phyloP scores from a whole-genome alignment of 1,140 invertebrate genomes.

The Meloidogyne floridensis region DNA sequence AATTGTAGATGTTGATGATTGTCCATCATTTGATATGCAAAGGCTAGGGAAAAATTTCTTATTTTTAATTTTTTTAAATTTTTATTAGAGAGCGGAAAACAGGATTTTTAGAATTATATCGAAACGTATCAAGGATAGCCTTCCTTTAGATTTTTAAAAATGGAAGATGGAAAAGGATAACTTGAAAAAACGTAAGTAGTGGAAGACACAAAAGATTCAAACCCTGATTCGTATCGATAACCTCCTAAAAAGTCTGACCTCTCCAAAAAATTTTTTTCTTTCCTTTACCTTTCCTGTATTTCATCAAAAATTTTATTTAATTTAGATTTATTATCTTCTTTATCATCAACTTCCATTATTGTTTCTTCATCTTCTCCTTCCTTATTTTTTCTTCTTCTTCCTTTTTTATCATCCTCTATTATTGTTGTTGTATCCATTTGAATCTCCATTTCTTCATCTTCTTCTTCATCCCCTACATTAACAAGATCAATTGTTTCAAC shows the following conservation, averaged over 20 bases:
- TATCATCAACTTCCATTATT: not conserved
- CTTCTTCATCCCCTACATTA: not conserved
- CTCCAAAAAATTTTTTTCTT: not conserved
- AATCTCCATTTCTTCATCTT: slow-evolving; percentile 21
- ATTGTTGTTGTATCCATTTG: not conserved
- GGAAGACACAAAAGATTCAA: too few species aligned
- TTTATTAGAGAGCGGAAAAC: too few species aligned
- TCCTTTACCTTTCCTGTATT: not conserved
- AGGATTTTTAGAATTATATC: too few species aligned
- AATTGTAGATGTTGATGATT: not conserved
- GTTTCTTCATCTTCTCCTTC: not conserved
- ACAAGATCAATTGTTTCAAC: not conserved
- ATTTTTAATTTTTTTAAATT: not conserved
- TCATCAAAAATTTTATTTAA: not conserved
- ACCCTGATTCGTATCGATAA: too few species aligned
- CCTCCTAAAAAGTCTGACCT: too few species aligned
- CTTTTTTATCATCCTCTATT: not conserved
- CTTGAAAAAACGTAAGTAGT: too few species aligned
- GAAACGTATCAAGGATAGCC: too few species aligned
- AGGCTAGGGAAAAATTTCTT: not conserved
- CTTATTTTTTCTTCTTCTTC: not conserved
- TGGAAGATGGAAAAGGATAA: too few species aligned
- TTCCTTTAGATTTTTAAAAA: too few species aligned
- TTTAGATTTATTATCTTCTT: not conserved
- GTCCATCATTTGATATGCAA: not conserved